These are phyloP conservation scores for Apamea sordens DNA, from an alignment of 2,888 invertebrate species.

Conservation along the genomic window DNA sequence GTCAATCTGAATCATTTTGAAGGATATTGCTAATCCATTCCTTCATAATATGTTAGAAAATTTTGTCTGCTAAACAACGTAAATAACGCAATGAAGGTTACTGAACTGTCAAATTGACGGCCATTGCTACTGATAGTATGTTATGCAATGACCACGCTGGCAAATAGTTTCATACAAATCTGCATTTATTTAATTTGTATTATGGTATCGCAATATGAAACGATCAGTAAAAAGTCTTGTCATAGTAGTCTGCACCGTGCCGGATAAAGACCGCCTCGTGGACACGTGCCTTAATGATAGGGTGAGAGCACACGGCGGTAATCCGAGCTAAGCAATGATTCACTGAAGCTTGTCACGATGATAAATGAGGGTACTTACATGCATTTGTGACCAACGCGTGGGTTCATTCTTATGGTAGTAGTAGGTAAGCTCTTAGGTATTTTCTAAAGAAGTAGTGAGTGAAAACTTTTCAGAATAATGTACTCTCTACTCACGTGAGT, in stretches of 20 bases:
- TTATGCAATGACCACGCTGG: too few species aligned
- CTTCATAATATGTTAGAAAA: too few species aligned
- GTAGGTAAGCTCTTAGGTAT: background rate
- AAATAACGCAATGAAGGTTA: too few species aligned
- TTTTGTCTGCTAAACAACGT: too few species aligned
- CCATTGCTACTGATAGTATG: too few species aligned
- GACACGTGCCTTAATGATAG: slow-evolving; percentile 28
- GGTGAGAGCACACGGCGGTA: slow-evolving; percentile 36
- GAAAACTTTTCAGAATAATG: background rate
- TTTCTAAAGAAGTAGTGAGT: background rate
- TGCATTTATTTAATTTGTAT: too few species aligned
- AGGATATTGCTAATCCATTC: too few species aligned
- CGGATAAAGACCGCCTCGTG: background rate
- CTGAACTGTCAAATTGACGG: too few species aligned
- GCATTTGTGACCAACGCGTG: slow-evolving; percentile 36
- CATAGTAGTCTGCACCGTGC: background rate
- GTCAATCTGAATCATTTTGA: too few species aligned
- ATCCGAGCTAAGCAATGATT: slow-evolving; percentile 51
- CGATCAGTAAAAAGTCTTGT: too few species aligned
- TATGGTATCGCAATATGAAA: too few species aligned
- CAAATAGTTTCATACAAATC: too few species aligned
- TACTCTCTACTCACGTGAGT: background rate
- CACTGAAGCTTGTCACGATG: slow-evolving; percentile 50
- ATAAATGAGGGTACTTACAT: slow-evolving; percentile 41
- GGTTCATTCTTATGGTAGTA: slow-evolving; percentile 8